Evolutionary conservation across 2,113 vertebrate species (phyloP), one percentile per base, ranked within the genome.

Genomic region (Pandion haliaetus): DNA sequence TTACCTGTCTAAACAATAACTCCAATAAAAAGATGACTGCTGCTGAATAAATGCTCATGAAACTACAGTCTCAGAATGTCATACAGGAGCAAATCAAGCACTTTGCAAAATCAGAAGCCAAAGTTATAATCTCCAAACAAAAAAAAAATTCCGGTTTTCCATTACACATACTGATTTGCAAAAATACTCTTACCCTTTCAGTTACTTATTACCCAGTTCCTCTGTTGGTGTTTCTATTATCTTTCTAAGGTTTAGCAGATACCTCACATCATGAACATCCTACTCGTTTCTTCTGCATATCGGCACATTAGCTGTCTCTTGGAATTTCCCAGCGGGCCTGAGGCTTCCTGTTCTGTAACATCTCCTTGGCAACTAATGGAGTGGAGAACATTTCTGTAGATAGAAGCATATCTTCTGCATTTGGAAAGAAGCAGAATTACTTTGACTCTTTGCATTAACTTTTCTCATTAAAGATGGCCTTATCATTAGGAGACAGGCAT

Each of bases 361-460:
- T 94, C 93, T 79, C 93, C 88, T 62, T 91, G 83, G 54, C 66
- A 87, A 94, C 83, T 79, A 87, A 83, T 67, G 79, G 55, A 73
- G 34, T 6, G 5, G 47, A 80, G 80, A 73, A 57, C 17, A 66
- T 78, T 83, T 72, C 83, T 49, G 65, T 50, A 91, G 93, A n/a
- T 45, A 66, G 0, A 21, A 66, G 38, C 65, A 4, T 20, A 55
- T 71, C 47, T 71, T 78, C 88, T 72, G 71, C 5, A 0, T 44
- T 91, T 65, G n/a, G 47, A 78, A 82, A 77, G 87, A 57, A 59
- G 57, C 70, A 90, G 82, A 58, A 71, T 54, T 59, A 57, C 86
- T 84, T 32, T 63, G 62, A 57, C 42, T 70, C 52, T n/a, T 28
- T 82, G 38, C 50, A 54, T 82, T 58, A 77, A 77, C 44, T 90